Percentiles rank a stretch among this genome's conserved stretches.
phyloP scores from a whole-genome alignment of 2,113 vertebrate species.

The Callipepla californica region DNA sequence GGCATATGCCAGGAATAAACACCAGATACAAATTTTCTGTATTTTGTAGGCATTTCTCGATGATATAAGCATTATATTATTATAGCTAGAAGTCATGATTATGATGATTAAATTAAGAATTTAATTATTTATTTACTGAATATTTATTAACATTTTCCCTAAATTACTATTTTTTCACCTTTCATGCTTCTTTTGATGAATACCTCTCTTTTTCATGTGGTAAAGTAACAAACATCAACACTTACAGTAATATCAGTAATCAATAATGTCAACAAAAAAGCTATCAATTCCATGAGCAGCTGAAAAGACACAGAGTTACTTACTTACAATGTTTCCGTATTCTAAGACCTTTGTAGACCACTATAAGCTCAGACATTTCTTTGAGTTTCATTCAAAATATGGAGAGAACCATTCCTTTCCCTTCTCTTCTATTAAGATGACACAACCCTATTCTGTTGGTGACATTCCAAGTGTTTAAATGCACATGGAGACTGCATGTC shows the following conservation, averaged over 20 bases:
- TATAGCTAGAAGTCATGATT: neutral
- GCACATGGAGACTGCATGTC: neutral
- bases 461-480: neutral
- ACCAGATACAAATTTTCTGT: neutral
- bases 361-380: neutral
- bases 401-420: neutral
- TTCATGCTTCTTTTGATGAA: neutral
- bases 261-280: neutral
- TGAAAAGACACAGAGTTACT: neutral
- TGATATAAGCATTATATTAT: neutral
- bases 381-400: neutral
- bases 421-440: neutral
- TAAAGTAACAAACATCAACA: neutral
- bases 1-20: neutral
- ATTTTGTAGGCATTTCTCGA: neutral
- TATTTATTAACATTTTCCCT: neutral
- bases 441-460: fast-evolving
- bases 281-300: neutral
- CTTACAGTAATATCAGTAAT: neutral
- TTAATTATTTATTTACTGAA: neutral
- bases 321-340: neutral
- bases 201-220: neutral
- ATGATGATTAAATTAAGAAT: neutral
- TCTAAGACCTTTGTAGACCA: neutral
- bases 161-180: neutral